A percentile compares a stretch with the other conserved stretches of the same genome.
Evolutionary conservation across 2,113 vertebrate genomes (phyloP).

Genomic region (Sigmodon hispidus): DNA sequence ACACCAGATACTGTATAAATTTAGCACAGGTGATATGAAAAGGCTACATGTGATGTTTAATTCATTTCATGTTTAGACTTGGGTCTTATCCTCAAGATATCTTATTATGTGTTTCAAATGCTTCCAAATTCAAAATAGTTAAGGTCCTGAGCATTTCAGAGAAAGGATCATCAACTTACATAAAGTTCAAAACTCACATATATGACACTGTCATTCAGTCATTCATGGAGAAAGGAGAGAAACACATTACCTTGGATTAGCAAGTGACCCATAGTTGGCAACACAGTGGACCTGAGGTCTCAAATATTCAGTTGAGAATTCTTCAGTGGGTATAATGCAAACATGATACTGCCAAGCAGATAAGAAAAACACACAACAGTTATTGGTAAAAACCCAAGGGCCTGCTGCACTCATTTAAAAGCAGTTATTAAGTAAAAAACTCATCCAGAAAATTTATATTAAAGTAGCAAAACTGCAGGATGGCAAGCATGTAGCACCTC

Average conservation of each 20-base stretch:
- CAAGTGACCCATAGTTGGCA: constrained; percentile 86
- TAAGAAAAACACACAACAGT: neutral
- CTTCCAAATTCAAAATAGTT: neutral
- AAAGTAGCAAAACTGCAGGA: neutral
- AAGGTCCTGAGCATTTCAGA: neutral
- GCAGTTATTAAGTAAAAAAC: neutral
- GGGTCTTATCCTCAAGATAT: neutral
- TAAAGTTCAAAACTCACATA: constrained; percentile 33
- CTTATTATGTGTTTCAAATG: neutral
- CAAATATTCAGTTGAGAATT: constrained; percentile 91
- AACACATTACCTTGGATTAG: constrained; percentile 82
- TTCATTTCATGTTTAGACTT: neutral
- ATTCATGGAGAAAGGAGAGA: constrained; percentile 24
- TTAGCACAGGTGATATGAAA: neutral
- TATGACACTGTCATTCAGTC: neutral
- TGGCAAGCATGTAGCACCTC: neutral
- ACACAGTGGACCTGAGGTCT: constrained; percentile 91
- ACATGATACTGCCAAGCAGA: constrained; percentile 89
- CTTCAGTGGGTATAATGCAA: constrained; percentile 89
- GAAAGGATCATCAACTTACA: neutral
- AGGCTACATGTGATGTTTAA: neutral
- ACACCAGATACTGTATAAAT: neutral
- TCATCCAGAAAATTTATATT: neutral
- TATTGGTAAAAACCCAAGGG: neutral
- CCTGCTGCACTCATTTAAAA: neutral